Evolutionary conservation across 2,888 invertebrate species (phyloP).

Genomic region (Troides oblongomaculatus): DNA sequence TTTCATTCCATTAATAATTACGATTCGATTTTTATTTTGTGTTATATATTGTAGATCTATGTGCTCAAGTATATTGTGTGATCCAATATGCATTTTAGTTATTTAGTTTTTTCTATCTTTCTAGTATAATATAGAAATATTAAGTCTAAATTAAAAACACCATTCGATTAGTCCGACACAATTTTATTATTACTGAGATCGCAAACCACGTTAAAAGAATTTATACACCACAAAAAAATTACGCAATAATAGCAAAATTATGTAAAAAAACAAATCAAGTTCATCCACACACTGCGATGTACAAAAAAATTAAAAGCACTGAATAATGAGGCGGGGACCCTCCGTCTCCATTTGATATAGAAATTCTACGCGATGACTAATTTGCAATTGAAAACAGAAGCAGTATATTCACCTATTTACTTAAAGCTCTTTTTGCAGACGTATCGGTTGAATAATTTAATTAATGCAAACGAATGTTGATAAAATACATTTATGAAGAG

Average conservation of each 20-base stretch:
- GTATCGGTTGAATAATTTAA: conserved; percentile 1
- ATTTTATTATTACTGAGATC: conserved; percentile 63
- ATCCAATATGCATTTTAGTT: too few relatives aligned
- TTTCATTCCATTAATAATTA: neutral
- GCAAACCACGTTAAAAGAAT: conserved; percentile 67
- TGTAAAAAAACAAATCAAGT: neutral
- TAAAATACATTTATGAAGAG: neutral
- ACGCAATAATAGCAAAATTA: conserved; percentile 28
- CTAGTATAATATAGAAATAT: too few relatives aligned
- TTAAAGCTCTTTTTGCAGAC: conserved; percentile 15
- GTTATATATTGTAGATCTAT: neutral
- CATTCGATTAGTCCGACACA: conserved; percentile 7
- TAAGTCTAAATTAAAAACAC: neutral
- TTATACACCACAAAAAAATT: conserved; percentile 53
- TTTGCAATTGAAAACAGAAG: conserved; percentile 18
- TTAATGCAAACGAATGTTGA: neutral
- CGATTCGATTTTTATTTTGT: neutral
- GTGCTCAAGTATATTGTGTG: neutral
- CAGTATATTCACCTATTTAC: conserved; percentile 14
- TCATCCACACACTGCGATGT: conserved; percentile 6
- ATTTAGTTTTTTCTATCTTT: too few relatives aligned
- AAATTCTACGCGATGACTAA: conserved; percentile 25
- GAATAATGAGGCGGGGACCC: neutral
- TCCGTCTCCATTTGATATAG: conserved; percentile 1
- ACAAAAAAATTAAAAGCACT: neutral